These are phyloP conservation scores for Drosophila pseudotalamancana DNA, from an alignment of 2,888 invertebrate genomes.

Conservation along the genomic window DNA sequence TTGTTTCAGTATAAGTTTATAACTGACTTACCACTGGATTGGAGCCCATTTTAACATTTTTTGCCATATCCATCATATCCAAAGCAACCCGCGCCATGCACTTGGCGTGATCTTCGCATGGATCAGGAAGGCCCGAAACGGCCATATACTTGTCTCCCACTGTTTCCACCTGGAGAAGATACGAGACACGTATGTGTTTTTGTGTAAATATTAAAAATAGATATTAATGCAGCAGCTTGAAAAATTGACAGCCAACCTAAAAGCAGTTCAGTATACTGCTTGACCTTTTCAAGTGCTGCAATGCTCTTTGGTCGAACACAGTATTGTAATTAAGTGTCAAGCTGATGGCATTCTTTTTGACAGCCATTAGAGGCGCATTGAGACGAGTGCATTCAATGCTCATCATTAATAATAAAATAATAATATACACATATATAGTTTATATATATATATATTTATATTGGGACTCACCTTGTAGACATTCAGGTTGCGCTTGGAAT, in stretches of 20 bases:
- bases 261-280: constrained; percentile 26
- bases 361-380: constrained; percentile 21
- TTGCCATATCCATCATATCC: constrained; percentile 97
- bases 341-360: constrained; percentile 33
- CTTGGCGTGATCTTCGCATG: constrained; percentile 94
- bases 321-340: constrained; percentile 63
- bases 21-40: constrained; percentile 90
- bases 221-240: not conserved
- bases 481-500: constrained; percentile 95
- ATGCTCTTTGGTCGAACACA: constrained; percentile 14
- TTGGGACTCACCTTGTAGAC: constrained; percentile 92
- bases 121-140: constrained; percentile 96
- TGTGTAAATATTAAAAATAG: constrained; percentile 5
- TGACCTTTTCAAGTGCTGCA: constrained; percentile 5
- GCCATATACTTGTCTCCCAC: constrained; percentile 99
- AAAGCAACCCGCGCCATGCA: constrained; percentile 95
- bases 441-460: not conserved
- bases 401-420: no score
- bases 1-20: not conserved
- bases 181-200: constrained; percentile 6
- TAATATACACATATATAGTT: not conserved
- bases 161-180: constrained; percentile 92
- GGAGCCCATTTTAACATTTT: constrained; percentile 93
- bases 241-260: constrained; percentile 56
- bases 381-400: constrained; percentile 10